Evolutionary conservation across 1,140 invertebrate species (phyloP).

Genomic region (Helicorthomorpha holstii): DNA sequence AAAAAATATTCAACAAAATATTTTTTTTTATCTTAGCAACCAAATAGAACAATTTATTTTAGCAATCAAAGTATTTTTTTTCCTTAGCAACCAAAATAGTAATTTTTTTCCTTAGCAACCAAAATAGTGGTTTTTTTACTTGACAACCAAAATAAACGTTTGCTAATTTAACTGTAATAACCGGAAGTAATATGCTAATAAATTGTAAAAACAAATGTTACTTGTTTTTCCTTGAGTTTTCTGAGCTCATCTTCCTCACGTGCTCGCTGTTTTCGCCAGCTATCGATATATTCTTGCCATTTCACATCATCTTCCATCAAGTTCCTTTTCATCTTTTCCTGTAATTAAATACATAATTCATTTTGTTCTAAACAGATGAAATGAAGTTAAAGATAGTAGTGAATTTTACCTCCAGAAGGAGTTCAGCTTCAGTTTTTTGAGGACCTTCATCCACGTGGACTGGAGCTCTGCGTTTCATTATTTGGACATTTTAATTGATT

Average conservation of each 20-base stretch:
- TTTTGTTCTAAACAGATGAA: slow-evolving; percentile 2
- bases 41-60: no score
- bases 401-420: slow-evolving; percentile 15
- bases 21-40: no score
- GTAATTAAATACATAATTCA: not conserved
- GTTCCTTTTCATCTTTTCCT: slow-evolving; percentile 51
- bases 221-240: slow-evolving; percentile 82
- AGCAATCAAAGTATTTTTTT: no score
- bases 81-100: no score
- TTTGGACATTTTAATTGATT: no score
- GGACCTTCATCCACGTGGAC: slow-evolving; percentile 7
- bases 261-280: slow-evolving; percentile 85
- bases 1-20: no score
- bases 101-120: no score
- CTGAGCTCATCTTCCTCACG: slow-evolving; percentile 91
- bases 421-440: slow-evolving; percentile 16
- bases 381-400: not conserved
- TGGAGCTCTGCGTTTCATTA: not conserved
- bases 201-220: slow-evolving; percentile 4
- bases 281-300: slow-evolving; percentile 86
- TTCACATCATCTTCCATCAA: slow-evolving; percentile 86
- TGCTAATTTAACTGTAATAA: no score
- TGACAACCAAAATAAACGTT: no score
- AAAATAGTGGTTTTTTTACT: no score
- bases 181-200: no score